These are phyloP conservation scores for Lutjanus erythropterus DNA, from an alignment of 2,113 vertebrate genomes.

Conservation along the genomic window DNA sequence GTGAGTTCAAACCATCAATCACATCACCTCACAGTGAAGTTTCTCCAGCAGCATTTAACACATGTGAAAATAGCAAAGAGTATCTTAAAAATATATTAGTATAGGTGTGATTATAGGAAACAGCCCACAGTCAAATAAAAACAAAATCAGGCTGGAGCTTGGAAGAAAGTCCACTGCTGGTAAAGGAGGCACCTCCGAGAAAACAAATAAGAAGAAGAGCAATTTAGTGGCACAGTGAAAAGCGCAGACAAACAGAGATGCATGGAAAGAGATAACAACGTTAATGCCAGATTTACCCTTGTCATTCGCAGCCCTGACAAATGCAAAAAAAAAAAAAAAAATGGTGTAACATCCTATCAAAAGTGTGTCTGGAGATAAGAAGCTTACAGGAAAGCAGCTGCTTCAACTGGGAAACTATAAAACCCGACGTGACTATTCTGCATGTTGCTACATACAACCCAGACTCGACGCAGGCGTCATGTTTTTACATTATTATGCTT, in stretches of 20 bases:
- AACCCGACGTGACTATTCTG: background rate
- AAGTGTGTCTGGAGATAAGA: slow-evolving; percentile 40
- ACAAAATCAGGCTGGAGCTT: background rate
- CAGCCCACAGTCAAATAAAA: background rate
- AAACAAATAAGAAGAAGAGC: background rate
- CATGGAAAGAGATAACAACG: background rate
- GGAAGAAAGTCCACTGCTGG: background rate
- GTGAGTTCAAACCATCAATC: background rate
- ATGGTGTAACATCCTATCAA: slow-evolving; percentile 3
- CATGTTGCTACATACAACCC: background rate
- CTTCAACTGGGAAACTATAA: slow-evolving; percentile 1
- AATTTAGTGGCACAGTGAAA: slow-evolving; percentile 5
- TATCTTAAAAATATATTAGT: background rate
- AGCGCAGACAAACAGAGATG: background rate
- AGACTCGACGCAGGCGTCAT: no score
- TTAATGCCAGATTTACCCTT: background rate
- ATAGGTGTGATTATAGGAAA: background rate
- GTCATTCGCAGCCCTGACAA: background rate
- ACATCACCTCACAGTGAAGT: background rate
- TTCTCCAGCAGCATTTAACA: background rate
- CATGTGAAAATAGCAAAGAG: background rate
- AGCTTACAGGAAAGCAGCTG: slow-evolving; percentile 16
- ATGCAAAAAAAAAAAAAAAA: slow-evolving; percentile 1
- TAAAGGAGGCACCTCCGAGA: background rate
- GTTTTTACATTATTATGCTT: no score